Percentiles rank a stretch among this genome's conserved stretches.
These are phyloP conservation scores for Drosophila testacea DNA, from an alignment of 2,888 invertebrate genomes.

Conservation along the genomic window DNA sequence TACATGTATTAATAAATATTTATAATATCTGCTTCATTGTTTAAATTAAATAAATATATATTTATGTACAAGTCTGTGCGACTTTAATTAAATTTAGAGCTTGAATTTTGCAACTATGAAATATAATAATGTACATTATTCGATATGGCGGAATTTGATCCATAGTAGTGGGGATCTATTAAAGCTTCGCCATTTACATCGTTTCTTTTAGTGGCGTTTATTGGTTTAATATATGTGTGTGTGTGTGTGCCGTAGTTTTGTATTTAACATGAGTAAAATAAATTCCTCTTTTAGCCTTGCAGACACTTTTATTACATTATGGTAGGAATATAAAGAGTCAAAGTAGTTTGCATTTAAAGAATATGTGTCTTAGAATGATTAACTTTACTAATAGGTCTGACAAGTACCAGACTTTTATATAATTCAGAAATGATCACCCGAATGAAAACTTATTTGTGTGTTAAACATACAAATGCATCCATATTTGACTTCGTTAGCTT, in stretches of 20 bases:
- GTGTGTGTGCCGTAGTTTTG: conserved; percentile 7
- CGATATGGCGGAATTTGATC: conserved; percentile 56
- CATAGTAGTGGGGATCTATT: conserved; percentile 23
- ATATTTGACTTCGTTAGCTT: conserved; percentile 11
- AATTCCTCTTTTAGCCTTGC: conserved; percentile 18
- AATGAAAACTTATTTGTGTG: conserved; percentile 8
- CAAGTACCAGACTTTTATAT: not conserved
- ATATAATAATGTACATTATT: conserved; percentile 58
- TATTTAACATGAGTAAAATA: conserved; percentile 13
- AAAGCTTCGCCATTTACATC: conserved; percentile 51
- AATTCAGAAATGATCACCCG: conserved; percentile 1
- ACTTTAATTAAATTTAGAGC: conserved; percentile 26
- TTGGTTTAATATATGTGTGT: conserved; percentile 14
- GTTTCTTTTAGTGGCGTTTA: conserved; percentile 24
- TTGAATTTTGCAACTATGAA: conserved; percentile 41
- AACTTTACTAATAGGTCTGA: conserved; percentile 6
- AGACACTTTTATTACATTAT: conserved; percentile 1
- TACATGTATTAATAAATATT: conserved; percentile 56
- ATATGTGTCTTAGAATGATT: not conserved
- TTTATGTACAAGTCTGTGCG: conserved; percentile 44
- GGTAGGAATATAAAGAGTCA: conserved; percentile 5
- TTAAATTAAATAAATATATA: conserved; percentile 36
- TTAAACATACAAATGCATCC: conserved; percentile 19
- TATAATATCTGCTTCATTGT: conserved; percentile 29
- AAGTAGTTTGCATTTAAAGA: not conserved